Percentiles rank a stretch among this genome's conserved stretches.
These are phyloP conservation scores for Zalophus californianus DNA, from an alignment of 2,797 vertebrate genomes.

Conservation along the genomic window DNA sequence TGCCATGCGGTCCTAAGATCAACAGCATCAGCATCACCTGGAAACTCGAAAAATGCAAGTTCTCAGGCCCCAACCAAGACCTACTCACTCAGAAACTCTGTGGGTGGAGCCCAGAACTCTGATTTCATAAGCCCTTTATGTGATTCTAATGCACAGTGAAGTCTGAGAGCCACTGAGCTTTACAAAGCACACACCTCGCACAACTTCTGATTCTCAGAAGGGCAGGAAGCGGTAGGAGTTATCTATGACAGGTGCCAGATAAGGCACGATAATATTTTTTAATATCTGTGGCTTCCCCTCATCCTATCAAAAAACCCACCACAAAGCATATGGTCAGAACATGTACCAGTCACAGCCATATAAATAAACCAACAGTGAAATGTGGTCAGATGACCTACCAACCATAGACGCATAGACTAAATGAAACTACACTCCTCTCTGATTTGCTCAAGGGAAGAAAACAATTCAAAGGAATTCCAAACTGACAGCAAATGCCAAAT, in stretches of 20 bases:
- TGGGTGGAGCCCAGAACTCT: not conserved
- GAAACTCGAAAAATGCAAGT: not conserved
- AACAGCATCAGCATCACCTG: not conserved
- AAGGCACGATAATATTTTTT: fast-evolving
- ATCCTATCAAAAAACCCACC: not conserved
- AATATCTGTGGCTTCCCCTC: not conserved
- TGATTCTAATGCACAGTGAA: not conserved
- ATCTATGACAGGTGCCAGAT: not conserved
- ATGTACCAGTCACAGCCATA: not conserved
- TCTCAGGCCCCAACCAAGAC: not conserved
- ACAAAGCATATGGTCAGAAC: not conserved
- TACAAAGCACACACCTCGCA: not conserved
- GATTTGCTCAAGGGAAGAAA: conserved; percentile 68
- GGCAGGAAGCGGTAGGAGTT: not conserved
- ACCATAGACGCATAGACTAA: conserved; percentile 69
- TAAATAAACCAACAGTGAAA: not conserved
- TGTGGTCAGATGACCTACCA: not conserved
- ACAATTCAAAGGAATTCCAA: conserved; percentile 59
- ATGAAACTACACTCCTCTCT: conserved; percentile 69
- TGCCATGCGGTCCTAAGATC: fast-evolving
- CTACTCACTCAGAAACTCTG: not conserved
- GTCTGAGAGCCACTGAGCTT: not conserved
- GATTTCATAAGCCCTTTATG: not conserved
- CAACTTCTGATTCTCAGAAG: not conserved
- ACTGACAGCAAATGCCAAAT: not conserved